Conservation (phyloP, 2,113 vertebrate species). For the Dasypus novemcinctus region DNA sequence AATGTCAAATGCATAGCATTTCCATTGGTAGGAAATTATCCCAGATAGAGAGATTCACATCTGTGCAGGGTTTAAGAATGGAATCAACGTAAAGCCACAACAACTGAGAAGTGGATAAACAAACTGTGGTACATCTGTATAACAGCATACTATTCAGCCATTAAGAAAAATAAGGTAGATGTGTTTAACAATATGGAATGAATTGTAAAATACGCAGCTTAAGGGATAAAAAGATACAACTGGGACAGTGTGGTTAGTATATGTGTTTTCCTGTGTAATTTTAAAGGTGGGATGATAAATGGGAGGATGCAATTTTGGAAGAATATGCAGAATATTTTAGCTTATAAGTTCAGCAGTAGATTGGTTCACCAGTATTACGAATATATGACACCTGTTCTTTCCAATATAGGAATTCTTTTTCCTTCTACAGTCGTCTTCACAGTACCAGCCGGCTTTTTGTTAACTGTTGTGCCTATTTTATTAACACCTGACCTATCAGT, state of each 20-base stretch:
- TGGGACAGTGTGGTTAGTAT: neutral
- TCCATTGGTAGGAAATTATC: neutral
- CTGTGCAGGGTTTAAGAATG: neutral
- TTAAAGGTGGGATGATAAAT: neutral
- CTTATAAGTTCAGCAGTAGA: neutral
- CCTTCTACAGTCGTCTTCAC: neutral
- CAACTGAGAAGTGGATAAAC: neutral
- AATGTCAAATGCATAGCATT: neutral
- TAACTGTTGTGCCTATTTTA: neutral
- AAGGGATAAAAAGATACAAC: neutral
- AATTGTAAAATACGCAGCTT: neutral
- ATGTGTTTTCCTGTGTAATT: neutral
- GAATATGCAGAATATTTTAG: neutral
- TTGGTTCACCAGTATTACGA: neutral
- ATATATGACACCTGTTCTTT: neutral
- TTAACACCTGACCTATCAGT: neutral
- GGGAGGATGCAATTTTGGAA: neutral
- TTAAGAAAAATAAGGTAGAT: neutral
- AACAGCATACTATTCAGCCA: neutral
- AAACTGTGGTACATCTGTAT: neutral
- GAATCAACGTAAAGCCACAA: neutral
- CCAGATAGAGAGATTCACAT: neutral
- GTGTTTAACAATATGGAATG: neutral
- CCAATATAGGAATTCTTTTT: neutral
- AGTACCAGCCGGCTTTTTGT: neutral